Evolutionary conservation across 2,888 invertebrate genomes (phyloP).

Genomic region (Pollenia angustigena): DNA sequence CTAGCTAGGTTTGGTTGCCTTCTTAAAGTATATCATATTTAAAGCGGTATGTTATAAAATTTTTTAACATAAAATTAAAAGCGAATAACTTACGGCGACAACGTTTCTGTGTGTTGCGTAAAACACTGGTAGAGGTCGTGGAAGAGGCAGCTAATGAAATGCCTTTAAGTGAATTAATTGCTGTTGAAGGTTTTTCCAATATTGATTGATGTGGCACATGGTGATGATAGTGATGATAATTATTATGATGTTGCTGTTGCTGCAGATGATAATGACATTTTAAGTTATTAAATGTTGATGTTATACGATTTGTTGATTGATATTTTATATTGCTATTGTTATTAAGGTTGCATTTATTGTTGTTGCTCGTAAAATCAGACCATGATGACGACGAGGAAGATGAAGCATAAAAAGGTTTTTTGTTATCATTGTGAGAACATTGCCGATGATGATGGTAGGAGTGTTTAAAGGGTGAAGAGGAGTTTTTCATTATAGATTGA

Average conservation of each 20-base stretch:
- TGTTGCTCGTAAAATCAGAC: constrained; percentile 66
- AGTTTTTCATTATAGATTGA: constrained; percentile 28
- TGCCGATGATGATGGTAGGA: constrained; percentile 32
- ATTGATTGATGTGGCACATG: constrained; percentile 42
- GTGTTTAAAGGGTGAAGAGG: constrained; percentile 7
- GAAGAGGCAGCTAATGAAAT: constrained; percentile 50
- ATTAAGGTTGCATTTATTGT: constrained; percentile 52
- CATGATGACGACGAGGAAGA: constrained; percentile 70
- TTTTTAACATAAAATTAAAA: constrained; percentile 80
- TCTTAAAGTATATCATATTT: constrained; percentile 79
- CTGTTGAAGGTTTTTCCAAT: constrained; percentile 57
- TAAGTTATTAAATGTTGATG: constrained; percentile 55
- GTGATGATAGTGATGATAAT: constrained; percentile 23
- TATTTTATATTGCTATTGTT: constrained; percentile 67
- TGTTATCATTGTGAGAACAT: constrained; percentile 24
- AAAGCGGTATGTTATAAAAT: constrained; percentile 79
- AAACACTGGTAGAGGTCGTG: constrained; percentile 72
- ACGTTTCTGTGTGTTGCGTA: constrained; percentile 79
- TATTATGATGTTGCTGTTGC: constrained; percentile 23
- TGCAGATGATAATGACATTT: constrained; percentile 45
- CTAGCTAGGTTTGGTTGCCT: too few relatives aligned
- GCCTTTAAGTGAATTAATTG: constrained; percentile 59
- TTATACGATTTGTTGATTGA: constrained; percentile 54
- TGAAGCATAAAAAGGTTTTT: constrained; percentile 44
- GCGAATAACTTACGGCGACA: constrained; percentile 80